Base-by-base conservation (phyloP, 2,113 vertebrate genomes). In the Micromys minutus region DNA sequence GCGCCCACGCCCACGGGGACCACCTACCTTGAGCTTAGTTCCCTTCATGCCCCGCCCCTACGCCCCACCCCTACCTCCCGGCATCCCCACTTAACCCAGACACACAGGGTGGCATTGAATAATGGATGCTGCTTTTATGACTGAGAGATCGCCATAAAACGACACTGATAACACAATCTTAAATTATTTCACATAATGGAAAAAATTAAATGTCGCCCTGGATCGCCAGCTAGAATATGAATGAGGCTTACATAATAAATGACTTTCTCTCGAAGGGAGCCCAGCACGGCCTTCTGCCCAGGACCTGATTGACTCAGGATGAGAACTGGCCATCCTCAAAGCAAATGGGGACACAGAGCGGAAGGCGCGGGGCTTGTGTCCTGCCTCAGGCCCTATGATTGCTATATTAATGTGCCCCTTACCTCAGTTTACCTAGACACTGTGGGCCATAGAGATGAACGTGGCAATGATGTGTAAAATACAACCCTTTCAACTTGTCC, bases 121-220 rank as follows among this genome's bases (percentile, higher is more conserved):
- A 96, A 97, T 91, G 67, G 79, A 97, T 95, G 79, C 83, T 93
- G 93, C 67, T 95, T 96, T 95, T 57, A 57, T 97, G 94, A 83
- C 96, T 55, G 69, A 95, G 94, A 85, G 84, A 81, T 57, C 50
- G 59, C 89, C 90, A 84, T 84, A 74, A 96, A 72, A 95, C 76
- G 94, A 91, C 75, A 71, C 89, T 89, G 0, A 0, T 67, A 96
- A 89, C 69, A 89, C 26, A 71, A 95, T 55, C 96, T 93, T 89
- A 93, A 96, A 95, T 89, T 87, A 97, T 96, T 93, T 87, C 94
- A 89, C 93, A 97, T 77, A 96, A 97, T 94, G 94, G 95, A 77
- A 90, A 92, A 91, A 90, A 80, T 93, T 91, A 94, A 97, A 97
- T 90, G 96, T 81, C 65, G 0, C 77, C 95, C 57, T 91, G 24